These are phyloP conservation scores for Helicoverpa zea DNA, from an alignment of 1,140 invertebrate genomes.

Conservation along the genomic window DNA sequence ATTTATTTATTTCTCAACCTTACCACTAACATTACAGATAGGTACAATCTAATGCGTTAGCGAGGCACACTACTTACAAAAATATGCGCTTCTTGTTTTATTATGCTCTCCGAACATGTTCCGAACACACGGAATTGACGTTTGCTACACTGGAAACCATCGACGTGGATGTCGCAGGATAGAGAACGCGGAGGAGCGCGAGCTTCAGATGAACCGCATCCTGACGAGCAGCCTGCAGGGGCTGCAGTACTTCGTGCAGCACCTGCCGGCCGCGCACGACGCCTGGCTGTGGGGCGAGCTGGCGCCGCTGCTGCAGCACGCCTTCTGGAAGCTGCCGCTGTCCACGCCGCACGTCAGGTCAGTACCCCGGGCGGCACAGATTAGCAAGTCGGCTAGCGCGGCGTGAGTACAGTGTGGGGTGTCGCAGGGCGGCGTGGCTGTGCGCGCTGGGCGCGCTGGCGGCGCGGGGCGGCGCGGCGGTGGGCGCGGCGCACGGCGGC, in stretches of 20 bases:
- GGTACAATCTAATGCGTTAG: too few species aligned
- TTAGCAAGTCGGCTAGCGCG: background rate
- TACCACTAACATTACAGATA: too few species aligned
- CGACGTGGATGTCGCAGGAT: constrained; percentile 45
- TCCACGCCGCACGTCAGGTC: constrained; percentile 53
- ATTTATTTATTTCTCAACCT: too few species aligned
- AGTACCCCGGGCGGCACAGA: too few species aligned
- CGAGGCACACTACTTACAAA: too few species aligned
- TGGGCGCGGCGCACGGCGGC: background rate
- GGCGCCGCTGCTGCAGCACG: constrained; percentile 44
- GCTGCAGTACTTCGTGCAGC: constrained; percentile 53
- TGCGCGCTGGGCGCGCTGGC: constrained; percentile 49
- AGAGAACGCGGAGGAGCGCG: constrained; percentile 63
- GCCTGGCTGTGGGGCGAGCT: constrained; percentile 65
- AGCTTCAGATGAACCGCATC: constrained; percentile 53
- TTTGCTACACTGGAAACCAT: background rate
- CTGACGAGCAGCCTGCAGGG: constrained; percentile 61
- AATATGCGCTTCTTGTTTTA: too few species aligned
- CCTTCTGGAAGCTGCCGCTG: constrained; percentile 66
- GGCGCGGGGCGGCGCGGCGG: constrained; percentile 39
- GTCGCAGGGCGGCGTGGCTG: constrained; percentile 70
- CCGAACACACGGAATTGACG: too few species aligned
- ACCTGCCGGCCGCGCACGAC: constrained; percentile 55
- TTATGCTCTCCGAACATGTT: too few species aligned
- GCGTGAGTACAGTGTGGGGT: background rate